These are phyloP conservation scores for Dipodomys ordii DNA, from an alignment of 2,113 vertebrate species.

Conservation along the genomic window DNA sequence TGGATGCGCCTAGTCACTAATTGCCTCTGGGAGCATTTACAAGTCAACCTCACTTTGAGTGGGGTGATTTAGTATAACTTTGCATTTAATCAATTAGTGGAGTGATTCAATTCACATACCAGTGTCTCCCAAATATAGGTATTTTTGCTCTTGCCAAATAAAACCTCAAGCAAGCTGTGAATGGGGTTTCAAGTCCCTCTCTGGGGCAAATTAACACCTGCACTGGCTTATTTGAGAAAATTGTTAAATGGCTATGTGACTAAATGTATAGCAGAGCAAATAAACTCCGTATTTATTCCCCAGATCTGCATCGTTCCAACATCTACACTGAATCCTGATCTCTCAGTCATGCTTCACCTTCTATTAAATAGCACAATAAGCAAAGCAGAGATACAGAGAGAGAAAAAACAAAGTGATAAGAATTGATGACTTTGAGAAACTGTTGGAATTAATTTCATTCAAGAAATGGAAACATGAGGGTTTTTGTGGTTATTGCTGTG, in stretches of 20 bases:
- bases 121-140: constrained; percentile 55
- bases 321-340: constrained; percentile 11
- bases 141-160: constrained; percentile 66
- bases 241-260: constrained; percentile 16
- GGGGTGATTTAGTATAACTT: constrained; percentile 78
- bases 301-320: neutral
- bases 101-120: constrained; percentile 67
- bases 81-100: constrained; percentile 78
- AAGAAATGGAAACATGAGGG: too few species aligned
- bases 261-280: constrained; percentile 55
- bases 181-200: constrained; percentile 56
- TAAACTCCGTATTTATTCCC: constrained; percentile 46
- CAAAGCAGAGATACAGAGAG: neutral
- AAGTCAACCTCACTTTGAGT: constrained; percentile 70
- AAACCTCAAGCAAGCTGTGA: neutral
- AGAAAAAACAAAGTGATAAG: neutral
- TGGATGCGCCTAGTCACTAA: constrained; percentile 71
- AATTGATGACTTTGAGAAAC: neutral
- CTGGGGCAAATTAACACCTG: constrained; percentile 65
- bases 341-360: neutral
- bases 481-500: too few species aligned
- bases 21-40: constrained; percentile 76
- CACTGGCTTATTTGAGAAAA: constrained; percentile 46
- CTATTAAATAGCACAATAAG: neutral
- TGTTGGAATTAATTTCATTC: neutral